These are phyloP conservation scores for Micoletzkya japonica DNA, from an alignment of 2,888 invertebrate species.

Conservation along the genomic window DNA sequence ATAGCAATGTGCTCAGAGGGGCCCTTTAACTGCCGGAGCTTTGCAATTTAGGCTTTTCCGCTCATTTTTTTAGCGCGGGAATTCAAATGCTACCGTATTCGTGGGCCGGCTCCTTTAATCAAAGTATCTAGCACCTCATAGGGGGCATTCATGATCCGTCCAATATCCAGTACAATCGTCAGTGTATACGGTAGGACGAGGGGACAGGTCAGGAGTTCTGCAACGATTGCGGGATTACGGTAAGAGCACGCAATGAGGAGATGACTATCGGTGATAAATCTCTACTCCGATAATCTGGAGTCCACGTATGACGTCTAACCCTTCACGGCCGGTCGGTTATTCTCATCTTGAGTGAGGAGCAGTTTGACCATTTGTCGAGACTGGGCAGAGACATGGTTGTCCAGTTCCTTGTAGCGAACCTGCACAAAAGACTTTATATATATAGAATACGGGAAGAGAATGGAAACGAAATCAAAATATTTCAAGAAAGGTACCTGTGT, in stretches of 20 bases:
- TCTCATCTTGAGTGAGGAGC: conserved; percentile 4
- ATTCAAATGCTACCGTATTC: too few relatives aligned
- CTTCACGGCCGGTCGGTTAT: conserved; percentile 19
- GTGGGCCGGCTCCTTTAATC: neutral
- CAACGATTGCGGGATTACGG: neutral
- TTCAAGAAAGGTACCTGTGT: conserved; percentile 34
- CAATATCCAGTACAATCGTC: conserved; percentile 41
- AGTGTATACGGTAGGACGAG: conserved; percentile 42
- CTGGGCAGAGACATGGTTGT: conserved; percentile 22
- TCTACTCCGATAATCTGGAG: too few relatives aligned
- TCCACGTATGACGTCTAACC: neutral
- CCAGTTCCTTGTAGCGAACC: conserved; percentile 11
- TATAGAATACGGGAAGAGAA: too few relatives aligned
- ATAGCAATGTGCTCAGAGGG: too few relatives aligned
- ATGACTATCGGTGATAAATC: neutral
- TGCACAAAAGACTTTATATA: neutral
- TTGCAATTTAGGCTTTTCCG: too few relatives aligned
- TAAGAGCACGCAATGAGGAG: neutral
- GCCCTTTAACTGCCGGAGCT: too few relatives aligned
- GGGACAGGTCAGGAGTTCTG: conserved; percentile 43
- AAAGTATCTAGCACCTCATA: neutral
- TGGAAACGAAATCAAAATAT: too few relatives aligned
- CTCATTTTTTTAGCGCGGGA: too few relatives aligned
- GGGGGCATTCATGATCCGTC: conserved; percentile 30
- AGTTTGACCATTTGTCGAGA: conserved; percentile 1